Base-by-base conservation (phyloP, 37 sponge, comb jelly and placozoan species). In the Haliclona indistincta region DNA sequence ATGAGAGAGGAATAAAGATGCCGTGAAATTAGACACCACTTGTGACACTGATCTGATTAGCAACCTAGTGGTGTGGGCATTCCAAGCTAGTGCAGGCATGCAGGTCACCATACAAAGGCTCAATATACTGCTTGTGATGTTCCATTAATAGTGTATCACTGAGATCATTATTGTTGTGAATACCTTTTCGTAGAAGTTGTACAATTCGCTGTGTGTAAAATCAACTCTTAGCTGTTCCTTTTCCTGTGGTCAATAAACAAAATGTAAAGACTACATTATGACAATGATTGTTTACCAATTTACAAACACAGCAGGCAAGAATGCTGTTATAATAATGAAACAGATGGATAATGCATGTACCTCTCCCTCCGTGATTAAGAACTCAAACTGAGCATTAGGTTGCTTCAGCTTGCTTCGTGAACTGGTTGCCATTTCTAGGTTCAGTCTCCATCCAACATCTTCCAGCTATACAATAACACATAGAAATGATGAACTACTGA, bases 191-290 rank as follows among this genome's bases (percentile, higher is more conserved):
- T 92, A 95, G 39, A 95, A 92, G 15, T 81, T 43, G 69, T 64
- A 95, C 44, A 95, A 74, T 68, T 95, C 96, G n/a, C 82, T 86
- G 64, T 92, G 96, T 30, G 89, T 81, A 56, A 95, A 95, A 33
- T 95, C 96, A 35, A 89, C 53, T 29, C 56, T 56, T 11, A 94
- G 38, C 38, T 80, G 85, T 13, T 94, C 94, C 30, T 29, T 76
- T 56, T 81, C 55, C 93, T 87, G 60, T 15, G 52, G 40, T 33
- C 15, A 1, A 37, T 29, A 35, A 25, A 25, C n/a, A 58, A 58
- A 58, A 58, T 25, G 60, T 58, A 58, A 58, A 25, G 6, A 8
- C 28, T n/a, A 6, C n/a, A 20, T 58, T 25, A 7, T 8, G 7
- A 58, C 13, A n/a, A n/a, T n/a, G 6, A 58, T n/a, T 58, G 49